Base-by-base conservation (phyloP, 2,888 invertebrate genomes). In the Cheiracanthium punctorium region DNA sequence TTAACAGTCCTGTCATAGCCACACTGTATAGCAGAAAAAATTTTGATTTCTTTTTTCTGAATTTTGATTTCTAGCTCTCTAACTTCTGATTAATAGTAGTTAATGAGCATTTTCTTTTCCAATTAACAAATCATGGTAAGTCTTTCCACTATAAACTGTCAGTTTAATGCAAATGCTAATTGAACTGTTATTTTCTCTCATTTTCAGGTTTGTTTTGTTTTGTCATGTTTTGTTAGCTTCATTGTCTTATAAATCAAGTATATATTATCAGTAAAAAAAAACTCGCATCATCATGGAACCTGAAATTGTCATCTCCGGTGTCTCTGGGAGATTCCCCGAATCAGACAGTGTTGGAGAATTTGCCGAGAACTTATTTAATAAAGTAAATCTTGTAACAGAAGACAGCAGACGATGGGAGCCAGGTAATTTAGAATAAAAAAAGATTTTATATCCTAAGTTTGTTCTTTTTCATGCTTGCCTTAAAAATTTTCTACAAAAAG, bases 261-360 rank as follows among this genome's bases (percentile, higher is more conserved):
- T n/a, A n/a, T 58, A 58, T 29, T 43, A 41, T 75, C 14, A 69
- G 65, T 69, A 48, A 41, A 37, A 48, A 65, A 48, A 48, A n/a
- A 30, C 17, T 65, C 28, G 72, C 30, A 32, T 24, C 70, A 76
- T 37, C 71, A 80, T 88, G 88, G 95, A 95, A 88, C 95, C 95
- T 85, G 94, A 97, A 90, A 96, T 96, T 90, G 95, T 97, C 90
- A 94, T 95, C 72, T 92, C 94, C 37, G 97, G 97, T 28, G 93
- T 97, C 90, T 96, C 96, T 80, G 95, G 95, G 0, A 95, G 98
- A 89, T 94, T 98, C 90, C 99, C 99, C 14, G 97, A 98, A 93
- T 96, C 96, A 89, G 94, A 95, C 90, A 95, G 93, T 92, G 95
- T 99, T 91, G 96, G 96, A 90, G 98, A 99, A 93, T 98, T 99